These are phyloP conservation scores for Holacanthus passer DNA, from an alignment of 2,113 vertebrate species.

Conservation along the genomic window DNA sequence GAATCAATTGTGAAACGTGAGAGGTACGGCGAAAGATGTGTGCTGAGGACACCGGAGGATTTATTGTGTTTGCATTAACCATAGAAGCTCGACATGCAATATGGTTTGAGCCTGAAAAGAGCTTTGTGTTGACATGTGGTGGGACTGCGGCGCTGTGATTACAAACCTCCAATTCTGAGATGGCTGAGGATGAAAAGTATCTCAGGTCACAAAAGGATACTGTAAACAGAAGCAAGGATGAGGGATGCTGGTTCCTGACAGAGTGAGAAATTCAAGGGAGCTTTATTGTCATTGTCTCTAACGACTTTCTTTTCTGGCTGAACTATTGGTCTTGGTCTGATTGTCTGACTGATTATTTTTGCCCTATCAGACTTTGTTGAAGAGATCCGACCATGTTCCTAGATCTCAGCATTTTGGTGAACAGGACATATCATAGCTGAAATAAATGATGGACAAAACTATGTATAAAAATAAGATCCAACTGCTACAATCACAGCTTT, in stretches of 20 bases:
- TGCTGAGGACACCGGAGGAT: constrained; percentile 1
- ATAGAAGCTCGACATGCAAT: background rate
- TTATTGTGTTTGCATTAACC: constrained; percentile 32
- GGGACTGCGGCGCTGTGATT: background rate
- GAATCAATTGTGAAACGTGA: constrained; percentile 37
- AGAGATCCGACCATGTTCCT: no score
- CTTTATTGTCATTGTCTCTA: background rate
- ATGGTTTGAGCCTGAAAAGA: background rate
- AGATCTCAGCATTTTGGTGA: no score
- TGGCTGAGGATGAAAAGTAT: background rate
- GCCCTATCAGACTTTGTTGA: no score
- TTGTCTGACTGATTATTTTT: no score
- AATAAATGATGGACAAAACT: no score
- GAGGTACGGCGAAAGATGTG: background rate
- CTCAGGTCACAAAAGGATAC: background rate
- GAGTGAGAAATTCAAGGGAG: background rate
- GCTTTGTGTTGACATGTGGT: constrained; percentile 1
- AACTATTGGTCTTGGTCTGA: no score
- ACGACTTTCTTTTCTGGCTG: no score
- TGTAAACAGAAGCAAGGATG: background rate
- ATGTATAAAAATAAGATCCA: no score
- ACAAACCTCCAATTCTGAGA: background rate
- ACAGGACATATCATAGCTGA: no score
- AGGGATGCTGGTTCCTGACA: background rate
- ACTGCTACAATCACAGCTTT: no score